Evolutionary conservation across 2,888 invertebrate genomes (phyloP), one percentile per base, ranked within the genome.

Genomic region (Andrena chrysosceles): DNA sequence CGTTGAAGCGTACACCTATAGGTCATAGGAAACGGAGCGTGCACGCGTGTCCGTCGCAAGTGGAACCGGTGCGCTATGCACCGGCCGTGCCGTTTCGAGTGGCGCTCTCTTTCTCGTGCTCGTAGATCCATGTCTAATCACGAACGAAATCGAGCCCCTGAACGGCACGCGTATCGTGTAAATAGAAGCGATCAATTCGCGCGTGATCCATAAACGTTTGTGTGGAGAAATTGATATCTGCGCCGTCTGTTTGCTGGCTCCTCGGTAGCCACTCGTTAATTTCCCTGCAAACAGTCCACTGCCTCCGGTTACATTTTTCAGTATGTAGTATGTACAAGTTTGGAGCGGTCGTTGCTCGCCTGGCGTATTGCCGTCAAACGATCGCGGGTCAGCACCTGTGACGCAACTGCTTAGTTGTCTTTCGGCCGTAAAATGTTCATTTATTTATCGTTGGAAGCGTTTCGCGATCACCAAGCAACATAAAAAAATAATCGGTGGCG

Each of bases 201-300:
- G 29, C 16, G 48, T 29, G 26, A 64, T 75, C 29, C 26, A 48
- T 49, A 56, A 64, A 75, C 63, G 63, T 74, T 78, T 69, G 35
- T 56, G 5, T 8, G 26, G 63, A 64, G 69, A 75, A 69, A 79
- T 75, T 75, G 48, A 75, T 79, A 75, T 69, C 49, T n/a, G 20
- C 20, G 54, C 16, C 2, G 16, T n/a, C 48, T 64, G 8, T 74
- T 79, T 78, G 26, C 26, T 10, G 23, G 69, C 31, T 42, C 59
- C 59, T 52, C 63, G 16, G 16, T 49, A 13, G 13, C 29, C 8
- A 8, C 8, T 66, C 31, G 59, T 10, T 71, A 75, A 75, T 52
- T 60, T n/a, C 7, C 71, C 31, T 0, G 10, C 26, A 66, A 75
- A 80, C 60, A 35, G 10, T 2, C n/a, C 7, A 29, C 48, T n/a